A percentile compares a stretch with the other conserved stretches of the same genome.
Evolutionary conservation across 2,797 vertebrate genomes (phyloP).

Genomic region (Lacerta agilis): DNA sequence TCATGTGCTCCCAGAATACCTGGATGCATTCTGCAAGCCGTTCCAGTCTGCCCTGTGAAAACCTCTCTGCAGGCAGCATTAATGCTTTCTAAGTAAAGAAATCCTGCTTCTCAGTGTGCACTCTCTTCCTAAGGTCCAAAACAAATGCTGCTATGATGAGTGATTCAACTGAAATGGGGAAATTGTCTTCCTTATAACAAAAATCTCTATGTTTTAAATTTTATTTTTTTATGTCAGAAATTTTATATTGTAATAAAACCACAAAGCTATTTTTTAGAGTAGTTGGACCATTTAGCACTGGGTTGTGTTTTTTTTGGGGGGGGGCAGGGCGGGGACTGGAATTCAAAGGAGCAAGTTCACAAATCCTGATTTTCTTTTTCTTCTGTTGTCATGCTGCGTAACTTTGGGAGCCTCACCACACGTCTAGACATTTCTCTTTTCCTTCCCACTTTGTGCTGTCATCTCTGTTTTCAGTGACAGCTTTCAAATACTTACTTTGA

Average conservation of each 20-base stretch:
- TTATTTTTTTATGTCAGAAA: no score
- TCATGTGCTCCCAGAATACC: neutral
- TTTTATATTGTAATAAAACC: no score
- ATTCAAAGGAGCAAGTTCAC: neutral
- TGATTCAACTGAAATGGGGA: neutral
- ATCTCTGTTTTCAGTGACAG: constrained; percentile 19
- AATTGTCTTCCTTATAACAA: neutral
- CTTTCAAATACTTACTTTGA: neutral
- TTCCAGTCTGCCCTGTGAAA: neutral
- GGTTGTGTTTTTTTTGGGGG: neutral
- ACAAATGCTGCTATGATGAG: neutral
- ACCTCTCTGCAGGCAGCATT: neutral
- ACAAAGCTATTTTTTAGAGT: neutral
- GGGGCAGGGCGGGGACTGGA: neutral
- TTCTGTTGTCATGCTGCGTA: neutral
- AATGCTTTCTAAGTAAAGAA: neutral
- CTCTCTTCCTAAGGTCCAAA: neutral
- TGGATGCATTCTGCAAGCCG: neutral
- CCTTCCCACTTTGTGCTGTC: neutral
- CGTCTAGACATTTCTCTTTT: neutral
- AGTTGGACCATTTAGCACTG: neutral
- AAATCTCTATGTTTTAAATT: no score
- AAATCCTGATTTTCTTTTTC: neutral
- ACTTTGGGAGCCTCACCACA: neutral
- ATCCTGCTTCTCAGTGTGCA: neutral